phyloP scores from a whole-genome alignment of 2,113 vertebrate species.

The Silurus meridionalis region DNA sequence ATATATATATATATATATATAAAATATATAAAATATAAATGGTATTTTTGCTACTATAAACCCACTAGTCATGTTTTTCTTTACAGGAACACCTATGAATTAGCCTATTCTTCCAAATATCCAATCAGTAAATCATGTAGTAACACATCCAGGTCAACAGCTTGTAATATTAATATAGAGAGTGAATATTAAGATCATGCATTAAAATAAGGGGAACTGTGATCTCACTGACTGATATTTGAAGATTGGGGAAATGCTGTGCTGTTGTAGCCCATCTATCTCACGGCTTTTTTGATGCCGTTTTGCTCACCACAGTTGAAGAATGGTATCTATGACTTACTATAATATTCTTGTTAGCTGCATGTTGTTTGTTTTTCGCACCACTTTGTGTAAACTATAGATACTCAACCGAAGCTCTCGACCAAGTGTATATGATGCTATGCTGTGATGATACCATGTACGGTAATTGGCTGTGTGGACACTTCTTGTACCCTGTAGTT shows the following conservation, averaged over 20 bases:
- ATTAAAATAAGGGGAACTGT: background rate
- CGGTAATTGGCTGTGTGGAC: background rate
- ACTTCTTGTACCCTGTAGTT: background rate
- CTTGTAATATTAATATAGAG: no score
- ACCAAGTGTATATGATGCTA: background rate
- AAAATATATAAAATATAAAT: no score
- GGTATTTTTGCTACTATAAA: background rate
- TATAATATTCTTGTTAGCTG: background rate
- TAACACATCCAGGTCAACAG: background rate
- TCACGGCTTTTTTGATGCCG: background rate
- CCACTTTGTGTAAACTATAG: background rate
- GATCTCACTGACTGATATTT: background rate
- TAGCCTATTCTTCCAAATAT: background rate
- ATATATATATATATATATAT: no score
- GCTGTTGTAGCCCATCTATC: background rate
- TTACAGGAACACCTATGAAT: background rate
- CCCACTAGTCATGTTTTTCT: background rate
- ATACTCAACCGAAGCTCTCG: background rate
- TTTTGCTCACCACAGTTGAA: background rate
- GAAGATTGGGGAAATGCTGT: background rate
- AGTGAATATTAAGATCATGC: background rate
- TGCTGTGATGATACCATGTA: background rate
- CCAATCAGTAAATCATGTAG: background rate
- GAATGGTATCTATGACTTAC: background rate
- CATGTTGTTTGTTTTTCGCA: background rate